These are phyloP conservation scores for Oncopeltus fasciatus DNA, from an alignment of 1,140 invertebrate species.

Conservation along the genomic window DNA sequence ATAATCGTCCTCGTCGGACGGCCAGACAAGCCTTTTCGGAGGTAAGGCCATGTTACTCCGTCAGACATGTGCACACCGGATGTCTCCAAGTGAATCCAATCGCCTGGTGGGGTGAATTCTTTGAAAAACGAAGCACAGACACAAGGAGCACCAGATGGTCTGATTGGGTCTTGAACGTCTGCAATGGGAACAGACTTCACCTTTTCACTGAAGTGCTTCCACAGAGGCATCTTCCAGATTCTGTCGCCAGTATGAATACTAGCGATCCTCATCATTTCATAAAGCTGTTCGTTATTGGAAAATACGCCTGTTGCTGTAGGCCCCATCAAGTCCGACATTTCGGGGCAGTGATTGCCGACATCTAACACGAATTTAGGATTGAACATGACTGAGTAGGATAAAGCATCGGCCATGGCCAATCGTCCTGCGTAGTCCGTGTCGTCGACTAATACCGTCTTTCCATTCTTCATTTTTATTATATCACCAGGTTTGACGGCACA, in stretches of 20 bases:
- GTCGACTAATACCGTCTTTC: constrained; percentile 47
- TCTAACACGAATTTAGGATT: constrained; percentile 44
- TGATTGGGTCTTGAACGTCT: constrained; percentile 2
- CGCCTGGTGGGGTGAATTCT: constrained; percentile 37
- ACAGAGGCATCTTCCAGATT: constrained; percentile 50
- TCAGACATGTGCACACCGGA: constrained; percentile 40
- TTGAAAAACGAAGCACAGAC: constrained; percentile 41
- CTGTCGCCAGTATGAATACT: constrained; percentile 43
- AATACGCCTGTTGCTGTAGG: constrained; percentile 40
- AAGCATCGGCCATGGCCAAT: constrained; percentile 45
- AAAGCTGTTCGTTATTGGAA: constrained; percentile 36
- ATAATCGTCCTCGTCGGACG: too few species aligned
- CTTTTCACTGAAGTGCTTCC: constrained; percentile 38
- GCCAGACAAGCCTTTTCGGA: too few species aligned
- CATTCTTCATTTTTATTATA: constrained; percentile 46
- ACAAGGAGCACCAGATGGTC: constrained; percentile 33
- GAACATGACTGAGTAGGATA: constrained; percentile 44
- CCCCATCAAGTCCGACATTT: constrained; percentile 39
- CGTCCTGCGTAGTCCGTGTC: constrained; percentile 51
- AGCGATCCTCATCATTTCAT: constrained; percentile 35
- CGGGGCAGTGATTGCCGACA: constrained; percentile 46
- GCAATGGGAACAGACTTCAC: constrained; percentile 31
- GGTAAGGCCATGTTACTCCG: constrained; percentile 49
- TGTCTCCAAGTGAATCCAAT: constrained; percentile 45
- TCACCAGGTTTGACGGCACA: constrained; percentile 47